Conservation (phyloP, 2,113 vertebrate genomes). For the Pollachius pollachius region DNA sequence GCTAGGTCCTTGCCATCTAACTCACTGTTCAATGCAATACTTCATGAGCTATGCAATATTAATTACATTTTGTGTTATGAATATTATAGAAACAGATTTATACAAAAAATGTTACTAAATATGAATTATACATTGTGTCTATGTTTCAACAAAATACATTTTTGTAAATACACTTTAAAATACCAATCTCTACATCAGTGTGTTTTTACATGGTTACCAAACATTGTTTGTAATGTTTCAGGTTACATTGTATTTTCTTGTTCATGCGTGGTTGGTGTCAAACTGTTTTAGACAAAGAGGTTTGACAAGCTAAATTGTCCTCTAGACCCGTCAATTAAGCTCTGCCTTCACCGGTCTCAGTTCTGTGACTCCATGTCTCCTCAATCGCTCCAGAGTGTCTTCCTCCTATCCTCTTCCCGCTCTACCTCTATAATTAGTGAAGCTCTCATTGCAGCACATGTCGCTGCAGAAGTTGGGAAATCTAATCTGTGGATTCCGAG, state of each 20-base stretch:
- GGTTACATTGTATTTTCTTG: constrained; percentile 35
- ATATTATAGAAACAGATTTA: too few relatives aligned
- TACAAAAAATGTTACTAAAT: constrained; percentile 2
- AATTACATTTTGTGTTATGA: too few relatives aligned
- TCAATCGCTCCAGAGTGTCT: constrained; percentile 10
- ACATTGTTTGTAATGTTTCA: constrained; percentile 60
- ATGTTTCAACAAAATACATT: constrained; percentile 22
- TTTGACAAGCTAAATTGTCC: too few relatives aligned
- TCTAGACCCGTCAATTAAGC: constrained; percentile 7
- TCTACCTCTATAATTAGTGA: constrained; percentile 67
- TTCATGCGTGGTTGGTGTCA: constrained; percentile 1
- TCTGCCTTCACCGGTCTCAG: constrained; percentile 50
- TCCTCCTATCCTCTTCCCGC: constrained; percentile 17
- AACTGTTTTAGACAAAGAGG: constrained; percentile 26
- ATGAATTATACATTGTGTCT: constrained; percentile 38
- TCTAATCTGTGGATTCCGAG: constrained; percentile 71
- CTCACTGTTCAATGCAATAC: too few relatives aligned
- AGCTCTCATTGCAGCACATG: constrained; percentile 59
- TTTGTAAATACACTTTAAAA: constrained; percentile 13
- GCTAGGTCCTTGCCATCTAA: too few relatives aligned
- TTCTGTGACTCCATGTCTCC: constrained; percentile 29
- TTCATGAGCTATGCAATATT: too few relatives aligned
- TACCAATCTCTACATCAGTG: constrained; percentile 39
- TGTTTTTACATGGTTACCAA: constrained; percentile 47
- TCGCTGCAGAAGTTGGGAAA: constrained; percentile 71